A percentile compares a stretch with the other conserved stretches of the same genome.
These are phyloP conservation scores for Drosophila yakuba DNA, from an alignment of 1,140 invertebrate species.

Conservation along the genomic window DNA sequence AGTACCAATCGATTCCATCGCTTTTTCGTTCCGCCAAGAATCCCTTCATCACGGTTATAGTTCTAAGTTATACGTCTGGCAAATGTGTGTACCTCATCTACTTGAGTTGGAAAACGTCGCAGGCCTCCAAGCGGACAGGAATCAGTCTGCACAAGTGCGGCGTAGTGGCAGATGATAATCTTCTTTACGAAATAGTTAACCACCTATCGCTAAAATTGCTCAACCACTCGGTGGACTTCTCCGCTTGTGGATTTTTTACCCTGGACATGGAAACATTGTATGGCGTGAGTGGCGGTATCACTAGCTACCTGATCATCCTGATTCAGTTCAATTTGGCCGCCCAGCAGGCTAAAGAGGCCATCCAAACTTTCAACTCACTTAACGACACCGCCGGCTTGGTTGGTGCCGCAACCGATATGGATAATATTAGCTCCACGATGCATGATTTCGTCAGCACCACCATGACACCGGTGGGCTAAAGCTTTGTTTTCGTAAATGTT, in stretches of 20 bases:
- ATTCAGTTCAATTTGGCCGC: constrained; percentile 84
- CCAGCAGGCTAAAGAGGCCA: constrained; percentile 80
- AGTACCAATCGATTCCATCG: constrained; percentile 70
- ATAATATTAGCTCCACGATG: constrained; percentile 49
- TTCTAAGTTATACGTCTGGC: constrained; percentile 74
- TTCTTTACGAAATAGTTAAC: constrained; percentile 83
- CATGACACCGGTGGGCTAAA: constrained; percentile 50
- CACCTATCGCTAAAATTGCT: constrained; percentile 82
- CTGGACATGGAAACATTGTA: constrained; percentile 84
- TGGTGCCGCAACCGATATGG: constrained; percentile 59
- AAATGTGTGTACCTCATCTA: constrained; percentile 84
- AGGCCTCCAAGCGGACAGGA: constrained; percentile 80
- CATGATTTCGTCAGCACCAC: constrained; percentile 55
- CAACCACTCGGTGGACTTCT: constrained; percentile 83
- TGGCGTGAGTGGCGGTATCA: constrained; percentile 83
- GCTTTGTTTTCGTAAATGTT: not conserved
- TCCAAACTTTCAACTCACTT: constrained; percentile 63
- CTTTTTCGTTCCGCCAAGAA: constrained; percentile 81
- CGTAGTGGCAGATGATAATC: constrained; percentile 80
- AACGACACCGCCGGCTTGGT: constrained; percentile 68
- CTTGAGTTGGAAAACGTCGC: constrained; percentile 82
- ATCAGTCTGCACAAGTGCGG: constrained; percentile 82
- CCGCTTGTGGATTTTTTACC: constrained; percentile 83
- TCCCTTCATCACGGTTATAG: constrained; percentile 71
- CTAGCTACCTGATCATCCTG: constrained; percentile 82